These are phyloP conservation scores for Agapostemon virescens DNA, from an alignment of 2,888 invertebrate species.

Conservation along the genomic window DNA sequence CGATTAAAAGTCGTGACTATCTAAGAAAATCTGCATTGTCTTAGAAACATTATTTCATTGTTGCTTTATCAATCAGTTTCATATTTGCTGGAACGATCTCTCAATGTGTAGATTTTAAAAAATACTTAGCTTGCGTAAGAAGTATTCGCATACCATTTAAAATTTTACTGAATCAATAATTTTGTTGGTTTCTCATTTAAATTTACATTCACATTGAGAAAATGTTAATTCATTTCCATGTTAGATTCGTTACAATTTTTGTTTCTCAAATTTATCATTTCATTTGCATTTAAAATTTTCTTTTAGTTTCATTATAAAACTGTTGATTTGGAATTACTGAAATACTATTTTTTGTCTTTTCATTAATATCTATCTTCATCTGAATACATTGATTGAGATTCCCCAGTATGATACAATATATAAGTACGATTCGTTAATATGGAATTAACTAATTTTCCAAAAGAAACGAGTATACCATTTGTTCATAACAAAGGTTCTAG, in stretches of 20 bases:
- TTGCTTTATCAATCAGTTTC: too few species aligned
- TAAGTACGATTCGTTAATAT: neutral
- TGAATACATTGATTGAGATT: too few species aligned
- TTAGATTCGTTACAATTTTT: neutral
- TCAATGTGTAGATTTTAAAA: too few species aligned
- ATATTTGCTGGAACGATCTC: too few species aligned
- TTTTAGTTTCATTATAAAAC: too few species aligned
- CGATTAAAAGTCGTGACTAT: neutral
- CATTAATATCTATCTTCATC: neutral
- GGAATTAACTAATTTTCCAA: slow-evolving; percentile 18
- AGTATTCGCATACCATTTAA: too few species aligned
- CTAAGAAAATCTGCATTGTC: neutral
- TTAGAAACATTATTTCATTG: neutral
- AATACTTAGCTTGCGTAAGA: too few species aligned
- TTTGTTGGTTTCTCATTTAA: neutral
- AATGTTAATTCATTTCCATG: too few species aligned
- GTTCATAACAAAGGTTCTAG: slow-evolving; percentile 17
- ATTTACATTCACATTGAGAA: neutral
- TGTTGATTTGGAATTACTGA: neutral
- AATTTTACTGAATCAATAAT: too few species aligned
- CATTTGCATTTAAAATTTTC: neutral
- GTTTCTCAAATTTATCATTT: neutral
- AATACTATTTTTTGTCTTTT: neutral
- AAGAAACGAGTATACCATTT: slow-evolving; percentile 22
- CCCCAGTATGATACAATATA: neutral